Evolutionary conservation across 2,888 invertebrate genomes (phyloP).

Genomic region (Hydriomena furcata): DNA sequence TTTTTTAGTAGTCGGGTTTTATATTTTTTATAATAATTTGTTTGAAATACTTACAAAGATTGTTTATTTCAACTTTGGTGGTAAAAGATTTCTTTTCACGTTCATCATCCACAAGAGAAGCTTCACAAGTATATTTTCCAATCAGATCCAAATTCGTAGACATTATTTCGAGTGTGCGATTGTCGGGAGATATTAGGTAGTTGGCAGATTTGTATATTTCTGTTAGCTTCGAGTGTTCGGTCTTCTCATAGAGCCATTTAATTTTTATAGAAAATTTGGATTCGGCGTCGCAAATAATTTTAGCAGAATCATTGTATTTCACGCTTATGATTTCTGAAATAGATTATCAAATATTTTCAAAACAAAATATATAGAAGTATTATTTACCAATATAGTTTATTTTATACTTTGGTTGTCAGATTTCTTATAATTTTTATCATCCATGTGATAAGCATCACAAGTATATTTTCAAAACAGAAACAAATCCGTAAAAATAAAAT

Average conservation of each 20-base stretch:
- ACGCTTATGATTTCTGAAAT: conserved; percentile 15
- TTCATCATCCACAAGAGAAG: conserved; percentile 17
- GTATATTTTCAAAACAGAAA: too few species aligned
- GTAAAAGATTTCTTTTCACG: conserved; percentile 10
- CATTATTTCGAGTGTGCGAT: conserved; percentile 9
- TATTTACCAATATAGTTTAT: too few species aligned
- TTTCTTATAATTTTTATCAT: too few species aligned
- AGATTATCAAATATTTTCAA: neutral
- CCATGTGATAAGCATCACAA: too few species aligned
- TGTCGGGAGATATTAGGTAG: conserved; percentile 12
- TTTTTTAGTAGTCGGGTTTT: too few species aligned
- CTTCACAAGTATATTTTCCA: conserved; percentile 30
- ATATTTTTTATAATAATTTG: neutral
- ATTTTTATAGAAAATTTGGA: conserved; percentile 6
- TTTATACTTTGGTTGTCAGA: too few species aligned
- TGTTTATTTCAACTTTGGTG: conserved; percentile 18
- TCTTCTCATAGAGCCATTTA: conserved; percentile 20
- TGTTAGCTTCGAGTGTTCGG: neutral
- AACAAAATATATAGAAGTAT: neutral
- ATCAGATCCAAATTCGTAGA: conserved; percentile 17
- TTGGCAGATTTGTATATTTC: conserved; percentile 11
- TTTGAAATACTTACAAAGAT: conserved; percentile 20
- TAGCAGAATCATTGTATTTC: neutral
- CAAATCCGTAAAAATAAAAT: too few species aligned
- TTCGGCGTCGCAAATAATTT: conserved; percentile 3